phyloP scores from a whole-genome alignment of 2,888 invertebrate genomes.

The Meliscaeva auricollis region DNA sequence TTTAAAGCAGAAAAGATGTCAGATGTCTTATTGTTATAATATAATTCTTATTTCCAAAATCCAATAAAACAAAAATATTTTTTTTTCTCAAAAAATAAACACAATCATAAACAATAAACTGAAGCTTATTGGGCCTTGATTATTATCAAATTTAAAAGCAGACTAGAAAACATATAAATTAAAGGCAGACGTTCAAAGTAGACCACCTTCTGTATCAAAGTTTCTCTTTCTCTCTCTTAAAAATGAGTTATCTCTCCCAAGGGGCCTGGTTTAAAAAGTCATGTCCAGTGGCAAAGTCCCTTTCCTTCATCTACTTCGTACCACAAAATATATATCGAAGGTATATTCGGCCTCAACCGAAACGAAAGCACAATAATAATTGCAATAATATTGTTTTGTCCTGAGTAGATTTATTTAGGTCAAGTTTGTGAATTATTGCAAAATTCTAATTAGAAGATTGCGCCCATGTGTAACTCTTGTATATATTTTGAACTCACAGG shows the following conservation, averaged over 20 bases:
- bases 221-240: not conserved
- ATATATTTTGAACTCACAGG: not conserved
- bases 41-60: no score
- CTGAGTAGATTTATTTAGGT: conserved; percentile 63
- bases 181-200: not conserved
- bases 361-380: conserved; percentile 15
- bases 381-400: conserved; percentile 54
- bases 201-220: not conserved
- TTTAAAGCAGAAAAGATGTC: no score
- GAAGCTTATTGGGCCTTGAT: no score
- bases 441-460: conserved; percentile 74
- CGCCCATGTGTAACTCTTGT: conserved; percentile 47
- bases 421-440: conserved; percentile 70
- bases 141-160: not conserved
- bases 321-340: not conserved
- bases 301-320: not conserved
- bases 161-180: not conserved
- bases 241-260: conserved; percentile 15
- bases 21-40: no score
- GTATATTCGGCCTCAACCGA: not conserved
- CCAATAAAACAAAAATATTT: no score
- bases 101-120: no score
- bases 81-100: no score
- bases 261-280: conserved; percentile 4
- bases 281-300: not conserved